A percentile compares a stretch with the other conserved stretches of the same genome.
These are phyloP conservation scores for Cacatua alba DNA, from an alignment of 2,113 vertebrate species.

Conservation along the genomic window DNA sequence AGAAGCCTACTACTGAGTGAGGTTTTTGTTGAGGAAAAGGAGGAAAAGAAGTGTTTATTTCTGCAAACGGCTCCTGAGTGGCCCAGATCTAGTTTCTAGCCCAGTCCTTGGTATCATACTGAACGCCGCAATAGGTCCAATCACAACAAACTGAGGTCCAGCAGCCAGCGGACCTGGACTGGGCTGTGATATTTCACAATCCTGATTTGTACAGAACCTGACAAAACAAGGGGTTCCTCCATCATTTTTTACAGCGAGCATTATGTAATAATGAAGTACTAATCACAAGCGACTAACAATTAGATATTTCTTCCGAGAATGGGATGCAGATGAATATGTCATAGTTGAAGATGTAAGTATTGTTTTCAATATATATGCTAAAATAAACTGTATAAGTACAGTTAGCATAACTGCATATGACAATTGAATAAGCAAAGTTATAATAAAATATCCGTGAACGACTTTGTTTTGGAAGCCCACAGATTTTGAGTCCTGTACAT, in stretches of 20 bases:
- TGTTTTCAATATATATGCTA: not conserved
- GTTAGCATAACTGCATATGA: not conserved
- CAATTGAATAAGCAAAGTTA: not conserved
- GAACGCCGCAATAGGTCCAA: rapidly evolving
- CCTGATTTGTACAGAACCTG: not conserved
- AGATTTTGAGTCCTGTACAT: not conserved
- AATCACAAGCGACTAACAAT: not conserved
- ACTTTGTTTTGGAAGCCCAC: not conserved
- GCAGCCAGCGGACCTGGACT: not conserved
- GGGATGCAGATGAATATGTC: not conserved
- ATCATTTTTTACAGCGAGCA: not conserved
- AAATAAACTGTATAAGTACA: not conserved
- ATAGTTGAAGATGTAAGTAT: not conserved
- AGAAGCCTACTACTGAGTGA: not conserved
- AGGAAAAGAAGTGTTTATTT: not conserved
- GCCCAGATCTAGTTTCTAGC: not conserved
- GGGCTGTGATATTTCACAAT: not conserved
- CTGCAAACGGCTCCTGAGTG: not conserved
- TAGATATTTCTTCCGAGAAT: not conserved
- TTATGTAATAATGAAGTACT: not conserved
- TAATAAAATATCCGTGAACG: not conserved
- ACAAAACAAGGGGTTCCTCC: not conserved
- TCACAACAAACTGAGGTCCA: not conserved
- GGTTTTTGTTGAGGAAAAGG: not conserved
- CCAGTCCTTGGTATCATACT: not conserved